These are phyloP conservation scores for Potamilus streckersoni DNA, from an alignment of 1,140 invertebrate genomes.

Conservation along the genomic window DNA sequence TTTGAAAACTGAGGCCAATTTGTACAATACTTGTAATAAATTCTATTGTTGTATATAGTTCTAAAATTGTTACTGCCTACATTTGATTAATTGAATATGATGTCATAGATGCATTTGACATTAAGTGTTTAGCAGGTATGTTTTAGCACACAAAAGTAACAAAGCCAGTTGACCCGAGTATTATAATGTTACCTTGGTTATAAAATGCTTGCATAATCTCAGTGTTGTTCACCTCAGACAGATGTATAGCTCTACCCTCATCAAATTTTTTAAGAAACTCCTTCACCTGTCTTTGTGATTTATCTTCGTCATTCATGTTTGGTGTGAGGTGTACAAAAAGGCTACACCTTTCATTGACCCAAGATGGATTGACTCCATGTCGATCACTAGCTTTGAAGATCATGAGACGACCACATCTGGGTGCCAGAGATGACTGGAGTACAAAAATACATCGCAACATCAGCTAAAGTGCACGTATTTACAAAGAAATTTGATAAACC, in stretches of 20 bases:
- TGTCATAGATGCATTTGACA: too few species aligned
- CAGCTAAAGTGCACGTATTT: too few species aligned
- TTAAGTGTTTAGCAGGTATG: too few species aligned
- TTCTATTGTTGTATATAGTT: too few species aligned
- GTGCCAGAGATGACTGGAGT: slow-evolving; percentile 68
- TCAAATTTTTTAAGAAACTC: slow-evolving; percentile 7
- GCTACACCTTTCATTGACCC: slow-evolving; percentile 71
- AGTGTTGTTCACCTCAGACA: slow-evolving; percentile 2
- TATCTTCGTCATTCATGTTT: neutral
- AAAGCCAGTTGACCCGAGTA: too few species aligned
- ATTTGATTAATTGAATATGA: too few species aligned
- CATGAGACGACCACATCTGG: slow-evolving; percentile 73
- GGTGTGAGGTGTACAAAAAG: slow-evolving; percentile 55
- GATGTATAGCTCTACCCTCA: neutral
- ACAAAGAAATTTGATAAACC: too few species aligned
- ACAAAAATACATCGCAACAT: too few species aligned
- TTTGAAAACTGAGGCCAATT: too few species aligned
- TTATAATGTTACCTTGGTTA: slow-evolving; percentile 17
- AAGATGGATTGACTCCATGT: slow-evolving; percentile 73
- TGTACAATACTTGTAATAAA: too few species aligned
- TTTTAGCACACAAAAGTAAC: too few species aligned
- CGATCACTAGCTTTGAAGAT: slow-evolving; percentile 72
- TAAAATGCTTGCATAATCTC: slow-evolving; percentile 21
- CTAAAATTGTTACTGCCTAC: too few species aligned
- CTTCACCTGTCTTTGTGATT: slow-evolving; percentile 2